Evolutionary conservation across 2,113 vertebrate species (phyloP), one percentile per base, ranked within the genome.

Genomic region (Saguinus midas): DNA sequence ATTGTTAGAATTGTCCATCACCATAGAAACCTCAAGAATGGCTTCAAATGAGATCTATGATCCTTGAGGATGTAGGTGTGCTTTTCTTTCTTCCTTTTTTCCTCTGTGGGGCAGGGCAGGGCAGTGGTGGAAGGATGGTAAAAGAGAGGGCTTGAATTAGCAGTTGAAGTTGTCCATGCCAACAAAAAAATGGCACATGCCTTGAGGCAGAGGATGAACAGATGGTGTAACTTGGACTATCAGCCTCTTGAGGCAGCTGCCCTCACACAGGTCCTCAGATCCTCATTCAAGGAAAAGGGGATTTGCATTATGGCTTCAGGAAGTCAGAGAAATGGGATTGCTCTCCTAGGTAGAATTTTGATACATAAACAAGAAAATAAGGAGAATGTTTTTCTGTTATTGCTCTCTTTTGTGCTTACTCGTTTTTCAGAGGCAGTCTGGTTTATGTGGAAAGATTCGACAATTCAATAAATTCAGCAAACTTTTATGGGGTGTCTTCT

Each of bases 21-120:
- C 97, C 90, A 94, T 94, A 86, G 97, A 95, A 98, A 98, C 95
- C 52, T 87, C 40, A 89, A 96, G 96, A 94, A 40, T 68, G 90
- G 45, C 93, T 96, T 91, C 87, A 87, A 37, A 90, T 82, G 90
- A 82, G 80, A 84, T 78, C 73, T 85, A 66, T 95, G 97, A 85
- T 96, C 87, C 82, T 48, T 0, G 2, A 85, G 87, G 87, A 95
- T 73, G 78, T 87, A 91, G 84, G 92, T 93, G 61, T 57, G 73
- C 17, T 75, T 89, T 91, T 86, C 66, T 88, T 78, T 76, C 40
- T 88, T 68, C 37, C 55, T 88, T 57, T 27, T 14, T 57, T 21
- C 57, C 80, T 72, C 81, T 32, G 12, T 3, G 32, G 81, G 64
- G 27, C 37, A 58, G 52, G 87, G 66, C 61, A 64, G 72, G 83